Base-by-base conservation (phyloP, 2,797 vertebrate genomes). In the Furcifer pardalis region DNA sequence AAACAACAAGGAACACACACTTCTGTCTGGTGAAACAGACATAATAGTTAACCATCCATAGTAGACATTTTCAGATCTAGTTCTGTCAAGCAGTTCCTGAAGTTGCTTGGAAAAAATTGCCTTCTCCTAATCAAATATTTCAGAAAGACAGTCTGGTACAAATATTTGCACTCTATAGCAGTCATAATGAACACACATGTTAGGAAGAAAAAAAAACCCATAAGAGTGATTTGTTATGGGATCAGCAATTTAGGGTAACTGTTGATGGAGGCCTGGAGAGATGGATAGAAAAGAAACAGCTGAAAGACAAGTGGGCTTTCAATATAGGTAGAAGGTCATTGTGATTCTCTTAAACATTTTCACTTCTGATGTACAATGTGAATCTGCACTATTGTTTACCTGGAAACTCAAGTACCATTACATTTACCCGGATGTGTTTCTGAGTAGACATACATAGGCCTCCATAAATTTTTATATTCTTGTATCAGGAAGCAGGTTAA, bases 81-180 rank as follows among this genome's bases (percentile, higher is more conserved):
- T 91, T 87, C 85, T 85, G 56, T 88, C 88, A 88, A 91, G 83
- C 25, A 83, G 69, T 78, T 90, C 85, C 89, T 80, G 79, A 65
- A 75, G n/a, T 78, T n/a, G 8, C 83, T 90, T 84, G 77, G 71
- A 52, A 82, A 81, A 68, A n/a, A 85, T 86, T 80, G 63, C 1
- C 79, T 74, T 60, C 44, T 73, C 66, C 60, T 27, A 76, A 75
- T 59, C 65, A 0, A 1, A 4, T 40, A 82, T 91, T 88, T 79
- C 32, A 37, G 83, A 79, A 25, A 17, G 75, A 81, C 89, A 86
- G 21, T 21, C 80, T 5, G 52, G 13, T 56, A 17, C 91, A 89
- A 82, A 68, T 68, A 79, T 15, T 7, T 91, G 86, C 80, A 88
- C 84, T 85, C 92, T 90, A 86, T 65, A 90, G 89, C 91, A 89